These are phyloP conservation scores for Apogon talboti DNA, from an alignment of 2,797 vertebrate genomes.

Conservation along the genomic window DNA sequence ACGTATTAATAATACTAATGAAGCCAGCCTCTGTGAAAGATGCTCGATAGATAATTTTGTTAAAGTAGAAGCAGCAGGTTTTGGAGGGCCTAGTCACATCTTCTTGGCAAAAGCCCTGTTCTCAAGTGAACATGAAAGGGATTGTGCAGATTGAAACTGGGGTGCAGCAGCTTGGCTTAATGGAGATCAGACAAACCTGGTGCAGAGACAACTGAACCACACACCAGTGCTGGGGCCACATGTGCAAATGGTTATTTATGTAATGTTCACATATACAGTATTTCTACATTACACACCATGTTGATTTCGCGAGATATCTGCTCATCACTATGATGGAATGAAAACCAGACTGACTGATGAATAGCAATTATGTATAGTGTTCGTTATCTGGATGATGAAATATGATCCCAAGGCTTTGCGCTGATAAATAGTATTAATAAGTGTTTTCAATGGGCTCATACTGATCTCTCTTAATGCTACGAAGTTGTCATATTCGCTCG, in stretches of 20 bases:
- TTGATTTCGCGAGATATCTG: background rate
- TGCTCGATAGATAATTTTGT: slow-evolving; percentile 29
- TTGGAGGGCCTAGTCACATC: slow-evolving; percentile 37
- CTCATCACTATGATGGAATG: background rate
- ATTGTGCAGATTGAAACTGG: slow-evolving; percentile 18
- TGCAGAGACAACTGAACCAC: slow-evolving; percentile 20
- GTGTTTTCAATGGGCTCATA: slow-evolving; percentile 3
- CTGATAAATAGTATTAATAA: slow-evolving; percentile 17
- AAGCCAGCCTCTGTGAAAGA: slow-evolving; percentile 38
- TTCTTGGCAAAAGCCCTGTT: slow-evolving; percentile 37
- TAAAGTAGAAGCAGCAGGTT: slow-evolving; percentile 25
- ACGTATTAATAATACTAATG: slow-evolving; percentile 24
- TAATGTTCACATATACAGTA: no score
- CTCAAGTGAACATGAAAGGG: slow-evolving; percentile 30
- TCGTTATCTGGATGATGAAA: slow-evolving; percentile 5
- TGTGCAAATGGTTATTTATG: background rate
- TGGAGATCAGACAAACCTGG: background rate
- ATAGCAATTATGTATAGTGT: background rate
- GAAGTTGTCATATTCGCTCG: slow-evolving; percentile 3
- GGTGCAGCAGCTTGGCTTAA: slow-evolving; percentile 23
- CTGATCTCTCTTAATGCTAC: slow-evolving; percentile 7
- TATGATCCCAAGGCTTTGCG: slow-evolving; percentile 9
- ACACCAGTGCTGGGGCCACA: background rate
- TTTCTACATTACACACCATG: background rate
- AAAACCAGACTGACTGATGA: slow-evolving; percentile 1